phyloP scores from a whole-genome alignment of 2,797 vertebrate genomes.

The Numenius phaeopus region DNA sequence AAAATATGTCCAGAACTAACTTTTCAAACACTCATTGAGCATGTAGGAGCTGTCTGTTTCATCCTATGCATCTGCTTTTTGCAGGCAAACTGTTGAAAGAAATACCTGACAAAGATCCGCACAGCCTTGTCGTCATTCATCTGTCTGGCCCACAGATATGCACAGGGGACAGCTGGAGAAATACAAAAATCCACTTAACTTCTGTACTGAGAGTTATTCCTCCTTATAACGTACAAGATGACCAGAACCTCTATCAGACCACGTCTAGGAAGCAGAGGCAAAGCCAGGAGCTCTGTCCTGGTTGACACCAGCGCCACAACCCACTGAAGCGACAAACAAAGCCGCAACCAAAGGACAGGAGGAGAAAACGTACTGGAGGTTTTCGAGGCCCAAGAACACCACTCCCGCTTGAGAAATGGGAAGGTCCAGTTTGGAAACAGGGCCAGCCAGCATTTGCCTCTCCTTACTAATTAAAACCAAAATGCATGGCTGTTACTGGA shows the following conservation, averaged over 20 bases:
- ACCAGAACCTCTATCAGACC: background rate
- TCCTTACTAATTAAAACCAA: background rate
- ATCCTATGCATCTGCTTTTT: background rate
- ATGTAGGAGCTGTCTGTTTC: background rate
- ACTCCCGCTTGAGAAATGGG: background rate
- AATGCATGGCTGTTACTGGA: background rate
- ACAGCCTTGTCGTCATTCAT: background rate
- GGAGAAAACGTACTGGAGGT: background rate
- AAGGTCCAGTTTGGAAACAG: background rate
- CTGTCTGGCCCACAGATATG: background rate
- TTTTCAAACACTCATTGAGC: background rate
- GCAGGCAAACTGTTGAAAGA: background rate
- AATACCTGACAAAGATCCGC: background rate
- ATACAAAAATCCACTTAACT: background rate
- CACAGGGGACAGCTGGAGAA: background rate
- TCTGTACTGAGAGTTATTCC: background rate
- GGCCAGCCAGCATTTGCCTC: background rate
- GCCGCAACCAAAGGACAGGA: background rate
- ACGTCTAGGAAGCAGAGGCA: constrained; percentile 8
- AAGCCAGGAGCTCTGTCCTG: background rate
- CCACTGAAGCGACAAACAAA: background rate
- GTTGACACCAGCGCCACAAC: constrained; percentile 11
- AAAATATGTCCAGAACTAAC: background rate
- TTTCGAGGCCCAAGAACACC: background rate
- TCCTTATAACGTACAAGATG: background rate